Base-by-base conservation (phyloP, 2,113 vertebrate species). In the Setophaga coronata region DNA sequence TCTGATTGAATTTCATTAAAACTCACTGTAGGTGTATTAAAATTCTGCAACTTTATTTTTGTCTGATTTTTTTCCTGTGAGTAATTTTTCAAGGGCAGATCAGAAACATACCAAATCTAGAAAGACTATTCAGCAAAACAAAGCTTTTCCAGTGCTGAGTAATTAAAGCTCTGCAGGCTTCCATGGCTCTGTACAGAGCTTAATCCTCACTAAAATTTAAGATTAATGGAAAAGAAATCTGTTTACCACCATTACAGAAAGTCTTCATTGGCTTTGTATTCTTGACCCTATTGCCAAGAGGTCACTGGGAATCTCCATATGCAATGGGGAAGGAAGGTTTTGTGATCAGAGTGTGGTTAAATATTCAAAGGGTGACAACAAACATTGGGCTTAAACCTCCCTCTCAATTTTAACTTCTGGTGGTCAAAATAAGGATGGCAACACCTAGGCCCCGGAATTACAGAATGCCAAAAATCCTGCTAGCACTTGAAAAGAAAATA, bases 1-100 rank as follows among this genome's bases (percentile, higher is more conserved):
- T 93, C 96, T 91, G 87, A 87, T 50, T 29, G 89, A 87, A 93
- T 91, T 89, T 79, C 80, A 93, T 97, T 96, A 96, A 95, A 91
- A 83, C 56, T 92, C 96, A 84, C 93, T 89, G 95, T 90, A 95
- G 96, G 90, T 87, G 40, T n/a, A 91, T 82, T 95, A 87, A 93
- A 96, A 97, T 87, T 50, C 67, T 57, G 34, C 73, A 36, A 18
- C 64, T 65, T 89, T 82, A 85, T 83, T 94, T 87, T 89, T 88
- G 36, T 47, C 77, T 61, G 8, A 43, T 10, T 89, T 89, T 84
- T 89, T 95, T 62, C 79, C 26, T 19, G 3, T 51, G 62, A 95
- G 3, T 36, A 15, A 51, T 9, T 14, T 84, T 80, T 84, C 97
- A 97, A 97, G 97, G 96, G 36, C 94, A 25, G 12, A 56, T 13